Evolutionary conservation across 2,113 vertebrate genomes (phyloP).

Genomic region (Orthonyx spaldingii): DNA sequence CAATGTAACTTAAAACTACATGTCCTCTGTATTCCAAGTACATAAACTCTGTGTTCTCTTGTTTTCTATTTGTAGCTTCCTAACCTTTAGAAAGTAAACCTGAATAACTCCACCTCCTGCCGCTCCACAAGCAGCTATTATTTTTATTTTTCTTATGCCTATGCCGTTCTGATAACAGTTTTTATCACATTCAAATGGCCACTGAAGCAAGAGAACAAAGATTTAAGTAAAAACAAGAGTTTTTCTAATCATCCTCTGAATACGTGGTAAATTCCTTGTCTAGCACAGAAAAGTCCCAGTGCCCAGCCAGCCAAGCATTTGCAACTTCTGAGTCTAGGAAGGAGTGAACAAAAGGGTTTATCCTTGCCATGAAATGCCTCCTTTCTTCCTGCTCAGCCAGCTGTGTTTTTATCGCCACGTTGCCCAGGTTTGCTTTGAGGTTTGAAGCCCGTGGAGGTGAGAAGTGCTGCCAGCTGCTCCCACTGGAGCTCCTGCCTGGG

Average conservation of each 20-base stretch:
- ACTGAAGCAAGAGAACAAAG: not conserved
- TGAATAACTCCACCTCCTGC: not conserved
- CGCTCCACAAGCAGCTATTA: not conserved
- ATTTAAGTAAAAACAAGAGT: not conserved
- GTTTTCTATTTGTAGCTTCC: not conserved
- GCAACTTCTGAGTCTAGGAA: not conserved
- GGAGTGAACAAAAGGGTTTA: not conserved
- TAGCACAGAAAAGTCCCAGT: not conserved
- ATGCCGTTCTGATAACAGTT: not conserved
- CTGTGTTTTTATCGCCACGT: not conserved
- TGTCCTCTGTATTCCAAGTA: not conserved
- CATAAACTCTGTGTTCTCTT: not conserved
- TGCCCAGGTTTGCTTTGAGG: not conserved
- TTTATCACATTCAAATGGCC: not conserved
- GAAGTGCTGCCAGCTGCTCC: not conserved
- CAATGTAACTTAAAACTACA: not conserved
- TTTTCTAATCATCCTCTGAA: not conserved
- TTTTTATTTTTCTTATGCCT: not conserved
- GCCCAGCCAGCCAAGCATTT: not conserved
- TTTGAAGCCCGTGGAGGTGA: fast-evolving
- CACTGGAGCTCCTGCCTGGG: not conserved
- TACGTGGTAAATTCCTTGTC: not conserved
- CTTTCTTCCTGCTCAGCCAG: not conserved
- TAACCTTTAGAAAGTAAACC: not conserved
- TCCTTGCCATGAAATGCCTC: not conserved